These are phyloP conservation scores for Piezodorus guildinii DNA, from an alignment of 1,140 invertebrate species.

Conservation along the genomic window DNA sequence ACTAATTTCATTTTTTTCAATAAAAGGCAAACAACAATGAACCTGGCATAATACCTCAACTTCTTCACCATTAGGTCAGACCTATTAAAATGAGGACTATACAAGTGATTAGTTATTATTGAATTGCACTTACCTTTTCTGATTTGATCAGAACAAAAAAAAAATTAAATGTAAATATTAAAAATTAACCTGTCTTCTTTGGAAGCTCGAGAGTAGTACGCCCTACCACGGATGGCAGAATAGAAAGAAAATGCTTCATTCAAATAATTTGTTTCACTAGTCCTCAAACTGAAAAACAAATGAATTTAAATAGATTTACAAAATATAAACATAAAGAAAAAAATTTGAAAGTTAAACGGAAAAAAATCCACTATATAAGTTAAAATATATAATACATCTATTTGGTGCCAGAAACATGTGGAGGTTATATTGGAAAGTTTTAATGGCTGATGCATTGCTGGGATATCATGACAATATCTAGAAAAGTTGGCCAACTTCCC, in stretches of 20 bases:
- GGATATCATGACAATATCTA: background rate
- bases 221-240: slow-evolving; percentile 82
- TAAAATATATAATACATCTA: no score
- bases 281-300: slow-evolving; percentile 57
- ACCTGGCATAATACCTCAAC: slow-evolving; percentile 88
- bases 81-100: slow-evolving; percentile 32
- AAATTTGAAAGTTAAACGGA: background rate
- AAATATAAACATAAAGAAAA: slow-evolving; percentile 14
- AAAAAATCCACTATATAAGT: no score
- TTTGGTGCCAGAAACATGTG: no score
- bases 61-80: slow-evolving; percentile 97
- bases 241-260: slow-evolving; percentile 95
- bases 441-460: background rate
- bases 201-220: slow-evolving; percentile 86
- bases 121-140: background rate
- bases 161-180: slow-evolving; percentile 2
- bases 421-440: background rate
- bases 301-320: background rate
- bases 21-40: slow-evolving; percentile 90
- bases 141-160: background rate
- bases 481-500: slow-evolving; percentile 8
- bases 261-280: slow-evolving; percentile 91
- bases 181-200: slow-evolving; percentile 71
- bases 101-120: background rate
- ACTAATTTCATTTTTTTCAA: slow-evolving; percentile 91